Conservation (phyloP, 2,113 vertebrate genomes). For the Oryzias javanicus region DNA sequence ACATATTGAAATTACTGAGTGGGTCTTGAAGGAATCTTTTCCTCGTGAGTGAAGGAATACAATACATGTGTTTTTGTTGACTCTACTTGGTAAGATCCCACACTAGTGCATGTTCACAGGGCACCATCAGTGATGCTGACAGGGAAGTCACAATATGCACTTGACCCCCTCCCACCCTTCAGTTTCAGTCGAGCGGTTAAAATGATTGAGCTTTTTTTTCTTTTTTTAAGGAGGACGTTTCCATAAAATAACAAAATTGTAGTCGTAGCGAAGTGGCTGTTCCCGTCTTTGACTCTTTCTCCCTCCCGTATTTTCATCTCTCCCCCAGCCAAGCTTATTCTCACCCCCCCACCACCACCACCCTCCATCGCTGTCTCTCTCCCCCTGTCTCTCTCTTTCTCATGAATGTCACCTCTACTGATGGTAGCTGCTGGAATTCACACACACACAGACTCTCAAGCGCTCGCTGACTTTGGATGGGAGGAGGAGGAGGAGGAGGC, state of each 20-base stretch:
- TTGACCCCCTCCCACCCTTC: slow-evolving; percentile 6
- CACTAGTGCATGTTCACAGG: no score
- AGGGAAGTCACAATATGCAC: slow-evolving; percentile 54
- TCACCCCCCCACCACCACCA: slow-evolving; percentile 26
- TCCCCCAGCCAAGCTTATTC: slow-evolving; percentile 50
- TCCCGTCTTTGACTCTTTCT: slow-evolving; percentile 37
- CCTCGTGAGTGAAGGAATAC: no score
- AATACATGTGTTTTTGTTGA: no score
- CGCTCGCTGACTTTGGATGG: slow-evolving; percentile 73
- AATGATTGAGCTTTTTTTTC: slow-evolving; percentile 19
- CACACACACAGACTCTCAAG: slow-evolving; percentile 65
- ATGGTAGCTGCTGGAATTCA: slow-evolving; percentile 78
- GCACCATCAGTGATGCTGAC: no score
- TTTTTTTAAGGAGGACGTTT: slow-evolving; percentile 3
- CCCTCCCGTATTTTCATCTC: slow-evolving; percentile 36
- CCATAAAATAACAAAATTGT: slow-evolving; percentile 47
- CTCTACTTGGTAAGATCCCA: no score
- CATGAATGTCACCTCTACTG: slow-evolving; percentile 84
- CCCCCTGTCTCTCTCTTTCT: slow-evolving; percentile 38
- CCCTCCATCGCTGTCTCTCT: slow-evolving; percentile 10
- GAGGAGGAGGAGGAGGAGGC: slow-evolving; percentile 60
- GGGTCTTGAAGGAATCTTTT: no score
- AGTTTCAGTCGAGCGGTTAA: slow-evolving; percentile 25
- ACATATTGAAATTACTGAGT: no score
- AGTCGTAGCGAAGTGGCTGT: slow-evolving; percentile 48